Base-by-base conservation (phyloP, 2,797 vertebrate species). In the Tragopan temminckii region DNA sequence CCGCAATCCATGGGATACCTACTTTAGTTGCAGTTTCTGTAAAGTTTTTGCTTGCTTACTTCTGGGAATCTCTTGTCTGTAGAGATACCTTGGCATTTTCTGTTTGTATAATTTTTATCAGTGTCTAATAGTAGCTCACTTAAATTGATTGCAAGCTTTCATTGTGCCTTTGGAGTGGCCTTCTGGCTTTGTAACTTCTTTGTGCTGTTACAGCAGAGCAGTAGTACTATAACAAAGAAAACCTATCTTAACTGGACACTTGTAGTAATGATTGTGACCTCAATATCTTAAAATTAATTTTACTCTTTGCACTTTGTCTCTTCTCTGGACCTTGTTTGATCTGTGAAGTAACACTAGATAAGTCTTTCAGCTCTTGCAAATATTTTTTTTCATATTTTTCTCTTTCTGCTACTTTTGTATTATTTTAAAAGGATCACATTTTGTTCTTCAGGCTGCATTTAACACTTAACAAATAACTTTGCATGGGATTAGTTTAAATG, bases 401-500 rank as follows among this genome's bases (percentile, higher is more conserved):
- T 67, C 52, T 45, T 76, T 57, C 72, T 29, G 40, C 58, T 77
- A 50, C 20, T 68, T 75, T 17, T 55, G 45, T 66, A 52, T 52
- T 88, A 43, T 89, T 88, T 80, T 62, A 72, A 88, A 55, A 83
- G 19, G 74, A 75, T 66, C 42, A 69, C 62, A 46, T 63, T 93
- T 81, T 85, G 55, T 69, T 85, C 59, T 59, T 48, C 59, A 76
- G 86, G 36, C 36, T 84, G 55, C 55, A 50, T 48, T 64, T 63
- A 84, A 88, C 57, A 20, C 63, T 80, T 58, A 91, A 69, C 43
- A 91, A 95, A 90, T 43, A 88, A 68, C 20, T 85, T 82, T 80
- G 80, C 24, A 63, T 16, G 63, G 63, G n/a, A 84, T 90, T 86
- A 72, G 66, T 66, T 91, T 81, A 63, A 75, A 89, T 75, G 35